Evolutionary conservation across 53 echinoderm and acorn worm species (phyloP), one percentile per base, ranked within the genome.

Genomic region (Echinometra lucunter): DNA sequence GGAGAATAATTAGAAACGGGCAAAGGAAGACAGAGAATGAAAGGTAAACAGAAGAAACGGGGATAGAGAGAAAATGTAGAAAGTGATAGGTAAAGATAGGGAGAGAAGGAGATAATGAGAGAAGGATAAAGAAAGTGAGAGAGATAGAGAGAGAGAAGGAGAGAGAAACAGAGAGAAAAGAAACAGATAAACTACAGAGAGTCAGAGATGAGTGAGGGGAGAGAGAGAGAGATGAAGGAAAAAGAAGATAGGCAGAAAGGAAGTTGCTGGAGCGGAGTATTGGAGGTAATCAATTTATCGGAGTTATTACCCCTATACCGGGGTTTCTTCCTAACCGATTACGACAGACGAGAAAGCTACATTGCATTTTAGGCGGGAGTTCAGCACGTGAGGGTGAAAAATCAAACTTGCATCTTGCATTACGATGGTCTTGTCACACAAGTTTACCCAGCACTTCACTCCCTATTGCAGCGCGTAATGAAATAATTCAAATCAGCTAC

Each of bases 401-500:
- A 89, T 89, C 89, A 58, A 60, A 60, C 37, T 38, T 60, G 60
- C 89, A 60, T 89, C 57, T 58, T 37, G 18, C 89, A 89, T 89
- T 89, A 89, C 89, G 57, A 57, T 30, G 37, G 35, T 49, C 89
- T 89, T 89, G 89, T 89, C 89, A 89, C 89, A 89, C 60, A 7
- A 60, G 89, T 89, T 89, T 89, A 60, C 60, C 37, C 21, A 89
- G 58, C 89, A 58, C 89, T 89, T 60, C 57, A 89, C 40, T 60
- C 60, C 30, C 89, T 60, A 89, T 89, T 60, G 19, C 63, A 58
- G 37, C 17, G 37, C 28, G 27, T 89, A 89, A 89, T 89, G 89
- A 89, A 89, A 89, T 89, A 89, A 89, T 89, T 89, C 89, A 89
- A 89, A 89, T 89, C 89, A 89, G 89, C 89, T 89, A 37, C 57